Base-by-base conservation (phyloP, 2,797 vertebrate genomes). In the Sparus aurata region DNA sequence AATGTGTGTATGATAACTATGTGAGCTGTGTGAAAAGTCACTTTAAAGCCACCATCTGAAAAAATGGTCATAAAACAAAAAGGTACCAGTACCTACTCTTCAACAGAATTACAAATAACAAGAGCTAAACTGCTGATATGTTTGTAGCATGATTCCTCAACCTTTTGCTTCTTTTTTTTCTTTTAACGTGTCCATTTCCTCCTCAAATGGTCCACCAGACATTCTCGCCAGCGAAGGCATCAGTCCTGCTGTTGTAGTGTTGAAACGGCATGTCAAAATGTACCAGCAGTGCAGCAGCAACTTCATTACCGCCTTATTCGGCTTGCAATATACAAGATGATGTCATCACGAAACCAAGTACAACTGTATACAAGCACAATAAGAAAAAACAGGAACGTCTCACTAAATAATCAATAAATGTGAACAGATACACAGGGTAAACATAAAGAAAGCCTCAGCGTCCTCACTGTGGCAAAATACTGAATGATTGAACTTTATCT, bases 71-170 rank as follows among this genome's bases (percentile, higher is more conserved):
- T 92, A 93, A 97, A 97, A 96, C 94, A 95, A 91, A 96, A 97
- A 97, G 96, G 97, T 98, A 99, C 97, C 97, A 97, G 97, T 98
- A 98, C 98, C 98, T 97, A 97, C 96, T 98, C 94, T 96, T 94
- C 91, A 94, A 97, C 96, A 89, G 94, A 96, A 96, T 79, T 82
- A 94, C 89, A 93, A 92, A 97, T 93, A 94, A 96, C 79, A 91
- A 87, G 95, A 96, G 97, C 96, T 96, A 96, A 97, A 96, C 97
- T 97, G 97, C 97, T 96, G 96, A 97, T 96, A 96, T 96, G 94
- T 95, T 95, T 96, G 95, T 77, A 96, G 94, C 93, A 88, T 94
- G 95, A 96, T 92, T 96, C 94, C 94, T 95, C 94, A 94, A 93
- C 89, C 13, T 62, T n/a, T 53, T 55, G n/a, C 57, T 92, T 92